Evolutionary conservation across 2,888 invertebrate species (phyloP), one percentile per base, ranked within the genome.

Genomic region (Dryadula phaetusa): DNA sequence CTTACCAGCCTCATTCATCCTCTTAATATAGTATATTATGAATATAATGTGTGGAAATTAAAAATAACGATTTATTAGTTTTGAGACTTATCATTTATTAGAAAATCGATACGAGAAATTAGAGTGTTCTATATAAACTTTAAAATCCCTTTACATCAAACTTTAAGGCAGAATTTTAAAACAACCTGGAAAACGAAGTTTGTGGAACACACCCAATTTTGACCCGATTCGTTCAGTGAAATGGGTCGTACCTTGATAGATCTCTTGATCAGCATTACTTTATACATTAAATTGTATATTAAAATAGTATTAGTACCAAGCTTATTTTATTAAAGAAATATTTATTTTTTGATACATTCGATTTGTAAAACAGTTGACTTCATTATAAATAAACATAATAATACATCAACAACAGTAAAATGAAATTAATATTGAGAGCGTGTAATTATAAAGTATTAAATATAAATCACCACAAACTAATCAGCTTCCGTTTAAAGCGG

Each of bases 81-180:
- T 8, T 4, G 16, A 52, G 32, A 52, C 16, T 52, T 28, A 52
- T 52, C 28, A 52, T 37, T 37, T 2, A 37, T 28, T 28, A 3
- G 28, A 8, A 16, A 52, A 32, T 52, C 28, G 28, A 52, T 52
- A 3, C 16, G 16, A 8, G 28, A 28, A 28, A 28, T 52, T 4
- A 28, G 16, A 52, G 8, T 28, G 28, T 28, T 52, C 52, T 25
- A 25, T 3, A 25, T 16, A 52, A 52, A 52, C n/a, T 28, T 52
- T 52, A 52, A 52, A 49, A 52, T 52, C 28, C 28, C 52, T 32
- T 52, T 52, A 52, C 52, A 16, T 16, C 28, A 52, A n/a, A 52
- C 16, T 52, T 52, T 52, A 16, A 28, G 16, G 10, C 52, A 16
- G 52, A 52, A 52, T 52, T 52, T 52, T 52, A 8, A 28, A 28